Base-by-base conservation (phyloP, 30 jellyfish, hydroid and myxozoan species). In the Nemopilema nomurai region DNA sequence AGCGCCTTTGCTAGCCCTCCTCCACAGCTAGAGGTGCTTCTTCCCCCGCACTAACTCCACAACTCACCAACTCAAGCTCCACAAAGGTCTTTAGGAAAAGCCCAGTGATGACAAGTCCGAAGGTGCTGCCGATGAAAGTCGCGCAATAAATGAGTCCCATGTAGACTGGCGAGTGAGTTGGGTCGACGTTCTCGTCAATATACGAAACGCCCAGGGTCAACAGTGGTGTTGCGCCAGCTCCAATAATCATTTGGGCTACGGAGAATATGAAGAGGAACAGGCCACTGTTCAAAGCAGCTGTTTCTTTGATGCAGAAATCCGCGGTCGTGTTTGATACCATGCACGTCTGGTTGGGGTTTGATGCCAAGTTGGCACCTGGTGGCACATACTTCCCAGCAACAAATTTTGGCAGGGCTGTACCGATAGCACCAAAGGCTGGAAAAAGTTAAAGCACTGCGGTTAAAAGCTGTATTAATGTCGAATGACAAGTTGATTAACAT, bases 171-270 rank as follows among this genome's bases (percentile, higher is more conserved):
- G 90, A 75, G 4, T 67, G 68, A 66, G 76, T 89, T 29, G 97
- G 97, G 66, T 81, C 64, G 41, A 89, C 97, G 64, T 89, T 89
- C 50, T 89, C 97, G 52, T 89, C 97, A 31, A 89, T 71, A 76
- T 80, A 89, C 25, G 97, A 69, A 1, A 89, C 85, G 4, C 97
- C 97, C 7, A 89, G 90, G 1, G 97, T 80, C 25, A 68, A 69
- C 16, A 89, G 82, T 13, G 97, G 97, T 8, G 97, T 65, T 0
- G 97, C 92, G 19, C 97, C 97, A 26, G 81, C 71, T 16, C 97
- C 97, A 84, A 89, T 71, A 1, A 89, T 49, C 89, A 89, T 74
- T 76, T 89, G 89, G 18, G 92, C 89, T 41, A 81, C 80, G 8
- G 87, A 49, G 76, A 89, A 82, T 25, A 89, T 67, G 8, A 78